Evolutionary conservation across 1,140 invertebrate genomes (phyloP).

Genomic region (Latrodectus geometricus): DNA sequence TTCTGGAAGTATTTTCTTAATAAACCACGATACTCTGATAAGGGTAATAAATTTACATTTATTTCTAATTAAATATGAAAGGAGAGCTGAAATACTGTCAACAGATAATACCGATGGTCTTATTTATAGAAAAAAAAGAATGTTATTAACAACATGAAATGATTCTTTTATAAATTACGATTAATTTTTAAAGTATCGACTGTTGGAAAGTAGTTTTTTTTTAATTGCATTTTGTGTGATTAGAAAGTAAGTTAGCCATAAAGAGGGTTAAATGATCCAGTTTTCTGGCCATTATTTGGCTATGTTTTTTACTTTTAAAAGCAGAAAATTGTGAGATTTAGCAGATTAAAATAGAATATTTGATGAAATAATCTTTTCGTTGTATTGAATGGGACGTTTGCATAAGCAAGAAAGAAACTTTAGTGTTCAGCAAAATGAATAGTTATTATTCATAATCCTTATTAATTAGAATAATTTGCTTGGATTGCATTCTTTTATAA

Average conservation of each 20-base stretch:
- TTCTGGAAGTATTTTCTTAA: not conserved
- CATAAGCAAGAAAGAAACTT: too few species aligned
- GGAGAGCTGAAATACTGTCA: not conserved
- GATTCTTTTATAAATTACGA: constrained; percentile 1
- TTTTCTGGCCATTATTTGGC: too few species aligned
- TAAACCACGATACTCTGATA: not conserved
- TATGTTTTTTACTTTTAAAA: too few species aligned
- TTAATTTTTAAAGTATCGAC: not conserved
- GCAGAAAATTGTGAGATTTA: too few species aligned
- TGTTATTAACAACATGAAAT: not conserved
- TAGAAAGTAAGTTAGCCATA: constrained; percentile 6
- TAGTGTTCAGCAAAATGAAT: too few species aligned
- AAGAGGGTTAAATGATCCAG: not conserved
- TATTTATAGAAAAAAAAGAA: not conserved
- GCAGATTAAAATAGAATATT: too few species aligned
- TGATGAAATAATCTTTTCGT: too few species aligned
- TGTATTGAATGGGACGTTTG: too few species aligned
- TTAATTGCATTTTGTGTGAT: not conserved
- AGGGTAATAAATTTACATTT: not conserved
- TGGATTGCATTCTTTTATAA: too few species aligned
- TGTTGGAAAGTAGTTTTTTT: not conserved
- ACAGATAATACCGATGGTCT: not conserved
- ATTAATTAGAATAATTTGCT: too few species aligned
- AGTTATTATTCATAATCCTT: too few species aligned
- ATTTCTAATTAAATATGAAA: constrained; percentile 1